phyloP scores from a whole-genome alignment of 2,888 invertebrate genomes.

The Andrena dorsata region DNA sequence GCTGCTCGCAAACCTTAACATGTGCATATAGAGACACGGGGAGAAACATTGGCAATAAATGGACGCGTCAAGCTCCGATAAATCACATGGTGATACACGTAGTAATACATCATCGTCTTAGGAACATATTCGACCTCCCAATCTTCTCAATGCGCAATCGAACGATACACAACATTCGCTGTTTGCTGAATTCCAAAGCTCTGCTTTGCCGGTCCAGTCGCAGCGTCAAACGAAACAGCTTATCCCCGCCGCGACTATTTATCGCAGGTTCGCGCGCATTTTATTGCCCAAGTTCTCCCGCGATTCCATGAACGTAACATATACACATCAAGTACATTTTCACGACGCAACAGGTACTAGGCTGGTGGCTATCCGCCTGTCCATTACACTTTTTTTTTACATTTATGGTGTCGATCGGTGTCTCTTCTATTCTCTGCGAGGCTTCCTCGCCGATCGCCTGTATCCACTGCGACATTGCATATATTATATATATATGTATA shows the following conservation, averaged over 20 bases:
- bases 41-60: conserved; percentile 53
- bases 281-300: conserved; percentile 57
- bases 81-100: conserved; percentile 1
- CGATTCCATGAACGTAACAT: conserved; percentile 59
- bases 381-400: neutral
- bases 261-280: conserved; percentile 57
- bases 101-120: neutral
- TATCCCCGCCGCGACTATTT: conserved; percentile 32
- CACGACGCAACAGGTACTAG: conserved; percentile 77
- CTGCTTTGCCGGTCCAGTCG: neutral
- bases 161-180: neutral
- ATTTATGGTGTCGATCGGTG: conserved; percentile 18
- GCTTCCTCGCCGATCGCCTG: conserved; percentile 21
- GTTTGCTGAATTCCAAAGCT: conserved; percentile 1
- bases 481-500: conserved; percentile 18
- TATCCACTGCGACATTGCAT: conserved; percentile 35
- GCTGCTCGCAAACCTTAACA: conserved; percentile 57
- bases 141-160: neutral
- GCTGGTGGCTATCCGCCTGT: conserved; percentile 62
- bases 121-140: conserved; percentile 38
- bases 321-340: conserved; percentile 62
- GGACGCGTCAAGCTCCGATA: conserved; percentile 53
- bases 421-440: neutral
- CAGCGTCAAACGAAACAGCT: conserved; percentile 1
- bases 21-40: conserved; percentile 39